These are phyloP conservation scores for Ricordea florida DNA, from an alignment of 92 coral and sea anemone species.

Conservation along the genomic window DNA sequence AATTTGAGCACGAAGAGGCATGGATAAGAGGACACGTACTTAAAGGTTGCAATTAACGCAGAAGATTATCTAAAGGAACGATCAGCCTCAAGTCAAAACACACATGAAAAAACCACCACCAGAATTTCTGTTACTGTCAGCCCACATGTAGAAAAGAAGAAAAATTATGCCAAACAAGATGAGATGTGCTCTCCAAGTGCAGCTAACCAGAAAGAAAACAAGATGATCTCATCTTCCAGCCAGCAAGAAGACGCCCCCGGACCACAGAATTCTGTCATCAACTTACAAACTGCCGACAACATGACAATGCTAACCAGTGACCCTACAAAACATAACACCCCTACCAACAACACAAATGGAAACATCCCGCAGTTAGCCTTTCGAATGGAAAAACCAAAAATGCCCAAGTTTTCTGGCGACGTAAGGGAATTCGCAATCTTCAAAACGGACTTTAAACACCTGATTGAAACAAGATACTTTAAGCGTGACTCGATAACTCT, in stretches of 20 bases:
- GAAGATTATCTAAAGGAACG: conserved; percentile 7
- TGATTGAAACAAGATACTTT: conserved; percentile 42
- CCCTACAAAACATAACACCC: background rate
- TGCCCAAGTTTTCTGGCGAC: conserved; percentile 66
- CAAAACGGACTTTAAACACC: conserved; percentile 65
- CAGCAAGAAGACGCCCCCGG: background rate
- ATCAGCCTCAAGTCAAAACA: no score
- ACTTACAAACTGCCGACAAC: conserved; percentile 35
- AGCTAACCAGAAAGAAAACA: background rate
- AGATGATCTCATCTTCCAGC: conserved; percentile 2
- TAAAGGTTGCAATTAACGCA: conserved; percentile 1
- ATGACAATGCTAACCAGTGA: conserved; percentile 4
- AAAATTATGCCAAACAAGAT: background rate
- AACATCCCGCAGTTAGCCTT: background rate
- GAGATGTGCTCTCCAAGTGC: background rate
- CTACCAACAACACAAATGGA: background rate
- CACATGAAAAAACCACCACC: background rate
- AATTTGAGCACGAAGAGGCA: conserved; percentile 25
- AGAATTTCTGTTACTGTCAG: background rate
- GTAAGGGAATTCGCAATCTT: conserved; percentile 62
- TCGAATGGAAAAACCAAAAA: conserved; percentile 54
- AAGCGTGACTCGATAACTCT: conserved; percentile 66
- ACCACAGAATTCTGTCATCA: background rate
- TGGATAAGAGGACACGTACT: conserved; percentile 28
- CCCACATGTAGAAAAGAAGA: background rate